Base-by-base conservation (phyloP, 2,888 invertebrate genomes). In the Odontomyia ornata region DNA sequence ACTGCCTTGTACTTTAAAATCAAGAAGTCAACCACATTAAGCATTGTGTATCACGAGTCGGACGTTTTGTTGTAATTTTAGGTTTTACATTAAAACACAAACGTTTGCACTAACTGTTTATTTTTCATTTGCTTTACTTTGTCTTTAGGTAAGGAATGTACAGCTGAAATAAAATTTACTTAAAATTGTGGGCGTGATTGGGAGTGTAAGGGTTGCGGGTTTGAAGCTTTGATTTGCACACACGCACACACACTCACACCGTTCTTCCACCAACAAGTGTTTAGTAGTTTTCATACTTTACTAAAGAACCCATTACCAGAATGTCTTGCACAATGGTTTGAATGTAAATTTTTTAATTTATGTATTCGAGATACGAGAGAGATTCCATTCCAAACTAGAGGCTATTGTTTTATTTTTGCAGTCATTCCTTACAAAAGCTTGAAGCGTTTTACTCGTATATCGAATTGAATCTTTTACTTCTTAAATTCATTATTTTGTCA, bases 231-330 rank as follows among this genome's bases (percentile, higher is more conserved):
- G 52, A 47, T 52, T 27, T 28, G 30, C 75, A 77, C 77, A 77
- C 77, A 76, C 80, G 76, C 80, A 77, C 80, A 77, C 80, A 77
- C 80, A 77, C 79, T 77, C 77, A 77, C 77, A 76, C 78, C 79
- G 78, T 77, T 77, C 80, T 80, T 76, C 78, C 81, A 79, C 79
- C 80, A 81, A 78, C 76, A 79, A 76, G 52, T 77, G 62, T 75
- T 75, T 76, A 62, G 62, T 69, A 65, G 30, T 65, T 64, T n/a
- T 25, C 46, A 69, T 43, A 69, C 21, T 23, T 60, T 52, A n/a
- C 57, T 7, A 77, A 18, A 57, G 62, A 72, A 18, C 72, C 73
- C 57, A n/a, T 30, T 52, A 60, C 73, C 60, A 71, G 46, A 73
- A 73, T 60, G 60, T 76, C 64, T 64, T 15, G 30, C 27, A 56